A percentile compares a stretch with the other conserved stretches of the same genome.
Conservation (phyloP, 2,797 vertebrate species). For the Emys orbicularis region DNA sequence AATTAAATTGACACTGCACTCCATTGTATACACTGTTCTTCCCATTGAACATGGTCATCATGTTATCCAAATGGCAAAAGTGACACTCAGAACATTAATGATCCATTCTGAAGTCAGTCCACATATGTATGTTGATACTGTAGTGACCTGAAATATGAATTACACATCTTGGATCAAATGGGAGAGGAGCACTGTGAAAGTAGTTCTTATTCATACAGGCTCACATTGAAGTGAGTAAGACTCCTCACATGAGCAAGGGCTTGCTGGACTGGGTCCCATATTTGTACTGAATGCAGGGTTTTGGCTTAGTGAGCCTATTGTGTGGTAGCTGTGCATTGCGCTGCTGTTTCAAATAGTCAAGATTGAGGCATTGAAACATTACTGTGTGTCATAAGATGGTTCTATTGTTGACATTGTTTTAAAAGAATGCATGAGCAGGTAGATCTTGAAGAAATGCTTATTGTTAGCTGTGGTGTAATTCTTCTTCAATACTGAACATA, state of each 20-base stretch:
- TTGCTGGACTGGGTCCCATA: accelerated
- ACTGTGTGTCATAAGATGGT: background rate
- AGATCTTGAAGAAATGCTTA: background rate
- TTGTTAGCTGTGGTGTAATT: too few species aligned
- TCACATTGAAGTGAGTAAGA: background rate
- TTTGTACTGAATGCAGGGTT: background rate
- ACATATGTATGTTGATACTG: background rate
- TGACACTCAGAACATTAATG: accelerated
- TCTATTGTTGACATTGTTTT: background rate
- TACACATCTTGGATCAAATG: background rate
- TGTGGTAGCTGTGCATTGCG: accelerated
- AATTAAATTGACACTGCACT: background rate
- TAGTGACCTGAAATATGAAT: accelerated
- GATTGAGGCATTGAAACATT: background rate
- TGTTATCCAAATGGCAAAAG: background rate
- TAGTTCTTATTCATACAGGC: background rate
- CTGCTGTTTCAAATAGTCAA: background rate
- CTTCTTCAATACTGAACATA: too few species aligned
- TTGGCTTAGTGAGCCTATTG: background rate
- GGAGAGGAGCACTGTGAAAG: background rate
- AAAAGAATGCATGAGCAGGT: background rate
- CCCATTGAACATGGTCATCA: background rate
- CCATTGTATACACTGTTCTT: too few species aligned
- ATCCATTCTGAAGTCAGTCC: accelerated
- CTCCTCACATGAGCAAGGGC: accelerated